Evolutionary conservation across 2,113 vertebrate species (phyloP), one percentile per base, ranked within the genome.

Genomic region (Progne subis): DNA sequence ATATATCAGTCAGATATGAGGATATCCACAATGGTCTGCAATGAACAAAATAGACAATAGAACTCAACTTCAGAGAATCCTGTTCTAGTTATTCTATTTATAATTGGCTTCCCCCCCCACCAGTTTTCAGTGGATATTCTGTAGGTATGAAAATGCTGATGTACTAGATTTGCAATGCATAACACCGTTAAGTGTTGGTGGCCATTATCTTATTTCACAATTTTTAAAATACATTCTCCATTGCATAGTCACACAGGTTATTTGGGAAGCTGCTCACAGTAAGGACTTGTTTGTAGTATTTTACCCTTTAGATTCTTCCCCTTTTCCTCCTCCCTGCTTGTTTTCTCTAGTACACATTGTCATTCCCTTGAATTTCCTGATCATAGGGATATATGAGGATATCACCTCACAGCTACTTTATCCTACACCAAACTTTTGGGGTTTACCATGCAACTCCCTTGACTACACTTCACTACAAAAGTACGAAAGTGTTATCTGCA

Each of bases 271-370:
- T 0, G 1, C 81, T 60, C 28, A 29, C 50, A 49, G 28, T 29
- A 67, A 65, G 21, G 19, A 75, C 0, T 0, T 55, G 21, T 55
- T 55, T 70, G 20, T 32, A 57, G 32, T 28, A n/a, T 69, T 85
- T 76, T 56, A 92, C 72, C 76, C 67, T 94, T 90, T 92, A 72
- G 32, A 88, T 90, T 83, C 31, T 81, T 70, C 25, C 39, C 65
- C 19, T 43, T 84, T 82, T 72, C 31, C 55, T 61, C 37, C 31
- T 29, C n/a, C 7, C 14, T 44, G 29, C 20, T 76, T 94, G 63
- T 65, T 90, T 92, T 77, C 34, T 90, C n/a, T 60, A 17, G 76
- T 21, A 90, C 32, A 57, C 17, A 7, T 12, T 69, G 91, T 74
- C 37, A 44, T 76, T 90, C 14, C 50, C 50, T 88, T 56, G 57